These are phyloP conservation scores for Ibycter americanus DNA, from an alignment of 2,797 vertebrate genomes.

Conservation along the genomic window DNA sequence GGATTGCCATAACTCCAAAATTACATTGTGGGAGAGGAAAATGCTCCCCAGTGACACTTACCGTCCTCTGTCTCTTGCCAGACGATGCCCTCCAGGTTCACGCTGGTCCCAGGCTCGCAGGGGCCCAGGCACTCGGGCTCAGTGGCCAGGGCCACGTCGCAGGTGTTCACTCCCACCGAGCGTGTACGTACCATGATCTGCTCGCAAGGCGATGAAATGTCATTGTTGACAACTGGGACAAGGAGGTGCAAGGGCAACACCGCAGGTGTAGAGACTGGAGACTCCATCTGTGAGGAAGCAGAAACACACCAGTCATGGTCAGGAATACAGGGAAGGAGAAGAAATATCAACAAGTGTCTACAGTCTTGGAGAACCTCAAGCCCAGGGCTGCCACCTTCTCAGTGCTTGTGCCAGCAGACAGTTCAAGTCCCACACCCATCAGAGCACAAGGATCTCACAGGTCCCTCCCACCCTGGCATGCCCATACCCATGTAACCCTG, in stretches of 20 bases:
- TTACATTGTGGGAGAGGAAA: neutral
- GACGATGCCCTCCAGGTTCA: slow-evolving; percentile 98
- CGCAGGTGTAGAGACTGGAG: slow-evolving; percentile 92
- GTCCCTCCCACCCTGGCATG: neutral
- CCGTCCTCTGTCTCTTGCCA: slow-evolving; percentile 99
- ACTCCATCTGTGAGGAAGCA: slow-evolving; percentile 90
- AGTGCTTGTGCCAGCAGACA: neutral
- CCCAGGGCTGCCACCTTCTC: neutral
- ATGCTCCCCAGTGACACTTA: slow-evolving; percentile 73
- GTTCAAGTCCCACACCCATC: neutral
- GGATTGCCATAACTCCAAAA: neutral
- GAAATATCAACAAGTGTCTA: neutral
- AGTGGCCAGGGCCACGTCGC: slow-evolving; percentile 92
- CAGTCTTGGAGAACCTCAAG: neutral
- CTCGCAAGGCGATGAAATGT: slow-evolving; percentile 96
- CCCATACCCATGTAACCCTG: neutral
- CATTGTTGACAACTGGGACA: slow-evolving; percentile 87
- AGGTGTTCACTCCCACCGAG: slow-evolving; percentile 96
- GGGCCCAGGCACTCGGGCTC: slow-evolving; percentile 97
- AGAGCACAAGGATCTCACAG: neutral
- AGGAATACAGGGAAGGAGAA: neutral
- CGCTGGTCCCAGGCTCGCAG: slow-evolving; percentile 97
- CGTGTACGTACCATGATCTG: slow-evolving; percentile 99
- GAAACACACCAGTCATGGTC: neutral
- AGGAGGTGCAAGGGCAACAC: slow-evolving; percentile 95